Percentiles rank a stretch among this genome's conserved stretches.
Conservation (phyloP, 2,797 vertebrate genomes). For the Sebastes goodei region DNA sequence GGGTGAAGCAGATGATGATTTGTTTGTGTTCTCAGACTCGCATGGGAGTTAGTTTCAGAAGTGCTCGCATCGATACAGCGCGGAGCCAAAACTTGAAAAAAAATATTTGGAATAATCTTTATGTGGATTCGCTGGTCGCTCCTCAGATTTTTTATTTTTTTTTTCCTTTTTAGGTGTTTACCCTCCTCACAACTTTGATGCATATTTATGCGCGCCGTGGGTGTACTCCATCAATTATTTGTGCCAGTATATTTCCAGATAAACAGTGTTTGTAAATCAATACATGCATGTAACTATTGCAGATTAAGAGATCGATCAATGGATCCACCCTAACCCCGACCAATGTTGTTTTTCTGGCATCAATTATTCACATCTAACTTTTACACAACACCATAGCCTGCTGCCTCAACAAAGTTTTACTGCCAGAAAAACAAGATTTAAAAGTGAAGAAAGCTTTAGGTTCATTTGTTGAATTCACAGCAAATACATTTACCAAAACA, state of each 20-base stretch:
- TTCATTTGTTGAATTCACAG: neutral
- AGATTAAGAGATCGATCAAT: conserved; percentile 81
- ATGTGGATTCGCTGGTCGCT: conserved; percentile 50
- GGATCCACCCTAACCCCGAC: conserved; percentile 66
- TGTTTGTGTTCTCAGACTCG: conserved; percentile 43
- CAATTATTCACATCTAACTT: conserved; percentile 71
- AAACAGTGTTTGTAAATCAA: conserved; percentile 83
- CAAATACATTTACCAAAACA: neutral
- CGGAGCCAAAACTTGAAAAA: conserved; percentile 48
- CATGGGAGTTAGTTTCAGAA: conserved; percentile 70
- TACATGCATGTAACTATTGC: conserved; percentile 83
- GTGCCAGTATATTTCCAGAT: conserved; percentile 79
- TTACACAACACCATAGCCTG: conserved; percentile 22
- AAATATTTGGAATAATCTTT: conserved; percentile 70
- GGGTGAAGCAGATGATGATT: conserved; percentile 20
- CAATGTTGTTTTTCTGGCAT: conserved; percentile 66
- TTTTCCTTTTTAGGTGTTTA: conserved; percentile 67
- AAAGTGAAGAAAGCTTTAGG: neutral
- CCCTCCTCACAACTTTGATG: conserved; percentile 68
- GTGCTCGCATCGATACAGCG: conserved; percentile 65
- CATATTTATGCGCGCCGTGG: conserved; percentile 74
- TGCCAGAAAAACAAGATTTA: neutral
- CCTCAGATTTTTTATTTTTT: conserved; percentile 38
- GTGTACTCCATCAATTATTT: conserved; percentile 81
- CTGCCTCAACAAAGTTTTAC: conserved; percentile 44